Evolutionary conservation across 2,888 invertebrate species (phyloP).

Genomic region (Coremacera marginata): DNA sequence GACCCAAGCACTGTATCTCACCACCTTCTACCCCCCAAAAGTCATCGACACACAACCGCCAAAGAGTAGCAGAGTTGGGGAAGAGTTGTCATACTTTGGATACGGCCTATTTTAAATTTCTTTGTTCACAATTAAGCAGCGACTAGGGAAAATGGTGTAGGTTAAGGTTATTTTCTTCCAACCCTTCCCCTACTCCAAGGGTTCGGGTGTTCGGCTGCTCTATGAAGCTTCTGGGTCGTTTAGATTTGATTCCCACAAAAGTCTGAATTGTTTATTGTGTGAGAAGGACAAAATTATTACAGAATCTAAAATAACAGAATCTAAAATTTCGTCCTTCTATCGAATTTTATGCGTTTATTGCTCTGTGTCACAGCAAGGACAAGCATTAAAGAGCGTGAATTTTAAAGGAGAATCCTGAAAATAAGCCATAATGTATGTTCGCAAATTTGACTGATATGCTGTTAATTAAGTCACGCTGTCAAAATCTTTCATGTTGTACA

Average conservation of each 20-base stretch:
- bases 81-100: too few species aligned
- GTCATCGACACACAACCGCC: too few species aligned
- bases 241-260: neutral
- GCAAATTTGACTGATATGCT: neutral
- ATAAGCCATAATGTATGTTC: too few species aligned
- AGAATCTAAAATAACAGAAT: neutral
- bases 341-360: neutral
- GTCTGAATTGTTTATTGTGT: slow-evolving; percentile 20
- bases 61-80: too few species aligned
- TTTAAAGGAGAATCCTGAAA: too few species aligned
- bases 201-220: neutral
- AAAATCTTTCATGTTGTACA: neutral
- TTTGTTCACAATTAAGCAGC: neutral
- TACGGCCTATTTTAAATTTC: too few species aligned
- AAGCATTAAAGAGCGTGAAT: too few species aligned
- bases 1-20: too few species aligned
- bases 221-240: neutral
- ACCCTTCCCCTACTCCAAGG: neutral
- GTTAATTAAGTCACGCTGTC: neutral
- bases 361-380: too few species aligned
- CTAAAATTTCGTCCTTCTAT: neutral
- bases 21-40: too few species aligned
- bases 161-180: neutral
- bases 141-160: neutral
- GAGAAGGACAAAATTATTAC: neutral